Base-by-base conservation (phyloP, 2,113 vertebrate genomes). In the Euleptes europaea region DNA sequence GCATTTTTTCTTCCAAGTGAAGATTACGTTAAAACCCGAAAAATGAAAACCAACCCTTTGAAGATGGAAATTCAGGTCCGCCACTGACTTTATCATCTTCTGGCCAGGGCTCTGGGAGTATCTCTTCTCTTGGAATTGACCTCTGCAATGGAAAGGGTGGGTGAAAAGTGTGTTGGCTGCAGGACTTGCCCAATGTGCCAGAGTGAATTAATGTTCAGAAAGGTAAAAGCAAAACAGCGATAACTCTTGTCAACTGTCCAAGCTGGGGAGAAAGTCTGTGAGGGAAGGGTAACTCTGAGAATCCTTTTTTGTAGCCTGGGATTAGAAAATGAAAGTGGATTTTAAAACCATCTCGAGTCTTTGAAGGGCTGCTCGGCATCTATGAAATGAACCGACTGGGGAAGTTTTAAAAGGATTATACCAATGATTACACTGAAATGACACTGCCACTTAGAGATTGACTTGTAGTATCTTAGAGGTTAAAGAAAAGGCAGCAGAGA, bases 291-390 rank as follows among this genome's bases (percentile, higher is more conserved):
- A 90, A 87, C 87, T 85, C 54, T 89, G 83, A 0, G 40, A 87
- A 92, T 92, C 70, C 92, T 86, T 86, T n/a, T 91, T 87, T 91
- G 81, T 82, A 90, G 82, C 78, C 90, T 88, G 90, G 90, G 92
- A 93, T 95, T 92, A 94, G 88, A 75, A 84, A 87, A 83, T 75
- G 70, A 88, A 90, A 93, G 89, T 92, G 89, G 90, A 92, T 94
- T 92, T 93, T 80, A 89, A 94, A 93, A 91, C 88, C 84, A 83
- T 87, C 89, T 87, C 70, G 40, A 80, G 88, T 92, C 93, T 93
- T 88, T 83, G 85, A 92, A 86, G 77, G 65, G 78, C 67, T 92
- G 82, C 84, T 94, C 93, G 90, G 90, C 92, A 92, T 31, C 89
- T 87, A 92, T 83, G 80, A 84, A 86, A 83, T 70, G 87, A 91